Conservation (phyloP, 2,888 invertebrate species). For the Lordiphosa andalusiaca region DNA sequence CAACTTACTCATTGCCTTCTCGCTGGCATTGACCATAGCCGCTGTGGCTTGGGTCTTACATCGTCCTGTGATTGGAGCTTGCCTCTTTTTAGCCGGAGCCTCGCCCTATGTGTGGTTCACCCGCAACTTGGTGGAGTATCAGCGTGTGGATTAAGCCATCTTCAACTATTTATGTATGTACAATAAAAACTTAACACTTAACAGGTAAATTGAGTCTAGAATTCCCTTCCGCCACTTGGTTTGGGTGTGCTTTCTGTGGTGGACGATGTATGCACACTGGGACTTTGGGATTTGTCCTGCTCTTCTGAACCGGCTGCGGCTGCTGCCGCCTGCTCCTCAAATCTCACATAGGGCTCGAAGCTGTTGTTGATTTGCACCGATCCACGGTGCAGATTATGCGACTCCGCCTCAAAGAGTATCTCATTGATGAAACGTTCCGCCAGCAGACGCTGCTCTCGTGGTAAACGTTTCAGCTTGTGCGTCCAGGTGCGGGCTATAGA, state of each 20-base stretch:
- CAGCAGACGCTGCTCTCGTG: slow-evolving; percentile 74
- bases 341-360: slow-evolving; percentile 75
- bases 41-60: slow-evolving; percentile 82
- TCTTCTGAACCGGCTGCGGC: slow-evolving; percentile 50
- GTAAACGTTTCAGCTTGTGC: slow-evolving; percentile 73
- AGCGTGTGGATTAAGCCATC: slow-evolving; percentile 53
- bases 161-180: slow-evolving; percentile 25
- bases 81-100: slow-evolving; percentile 81
- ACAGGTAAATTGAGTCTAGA: slow-evolving; percentile 32
- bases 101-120: slow-evolving; percentile 82
- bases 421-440: slow-evolving; percentile 79
- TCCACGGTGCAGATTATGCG: slow-evolving; percentile 76
- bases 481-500: slow-evolving; percentile 78
- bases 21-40: slow-evolving; percentile 81
- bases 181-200: slow-evolving; percentile 64
- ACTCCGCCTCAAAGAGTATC: slow-evolving; percentile 77
- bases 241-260: slow-evolving; percentile 54
- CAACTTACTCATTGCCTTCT: slow-evolving; percentile 81
- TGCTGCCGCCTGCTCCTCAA: slow-evolving; percentile 59
- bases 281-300: slow-evolving; percentile 74
- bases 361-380: slow-evolving; percentile 78
- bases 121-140: slow-evolving; percentile 68
- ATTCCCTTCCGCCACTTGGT: slow-evolving; percentile 25
- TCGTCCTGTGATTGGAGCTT: slow-evolving; percentile 82
- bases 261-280: slow-evolving; percentile 68